Conservation (phyloP, 1,140 invertebrate genomes). For the Drosophila ananassae region DNA sequence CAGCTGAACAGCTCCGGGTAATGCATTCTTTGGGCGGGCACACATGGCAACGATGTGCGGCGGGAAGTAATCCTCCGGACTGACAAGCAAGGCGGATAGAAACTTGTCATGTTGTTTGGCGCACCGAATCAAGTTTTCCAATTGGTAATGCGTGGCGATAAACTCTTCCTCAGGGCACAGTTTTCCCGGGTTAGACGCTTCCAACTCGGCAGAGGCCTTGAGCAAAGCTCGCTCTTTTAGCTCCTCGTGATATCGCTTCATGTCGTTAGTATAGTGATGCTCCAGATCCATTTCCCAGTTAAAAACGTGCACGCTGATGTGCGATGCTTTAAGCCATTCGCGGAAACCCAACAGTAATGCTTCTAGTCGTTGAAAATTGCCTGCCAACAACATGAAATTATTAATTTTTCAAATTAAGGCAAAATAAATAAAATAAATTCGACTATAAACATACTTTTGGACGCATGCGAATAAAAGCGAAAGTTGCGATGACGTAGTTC, state of each 20-base stretch:
- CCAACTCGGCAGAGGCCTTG: slow-evolving; percentile 6
- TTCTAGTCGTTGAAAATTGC: slow-evolving; percentile 47
- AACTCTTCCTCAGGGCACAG: slow-evolving; percentile 32
- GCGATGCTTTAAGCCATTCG: slow-evolving; percentile 51
- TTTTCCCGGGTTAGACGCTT: not conserved
- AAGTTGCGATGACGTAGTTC: slow-evolving; percentile 64
- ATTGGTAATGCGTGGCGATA: slow-evolving; percentile 36
- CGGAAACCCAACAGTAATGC: slow-evolving; percentile 34
- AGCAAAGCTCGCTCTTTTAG: slow-evolving; percentile 26
- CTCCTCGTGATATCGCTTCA: slow-evolving; percentile 34
- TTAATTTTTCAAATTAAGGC: not conserved
- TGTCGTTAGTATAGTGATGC: slow-evolving; percentile 56
- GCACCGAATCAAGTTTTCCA: slow-evolving; percentile 34
- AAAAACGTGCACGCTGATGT: slow-evolving; percentile 57
- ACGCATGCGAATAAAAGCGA: slow-evolving; percentile 19
- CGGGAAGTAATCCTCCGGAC: slow-evolving; percentile 57
- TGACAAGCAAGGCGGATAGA: slow-evolving; percentile 31
- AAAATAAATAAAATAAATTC: not conserved
- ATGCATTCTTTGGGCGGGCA: not conserved
- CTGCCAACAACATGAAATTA: slow-evolving; percentile 12
- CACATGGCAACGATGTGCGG: slow-evolving; percentile 50
- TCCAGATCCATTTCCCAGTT: slow-evolving; percentile 76
- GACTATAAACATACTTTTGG: slow-evolving; percentile 25
- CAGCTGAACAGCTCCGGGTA: not conserved
- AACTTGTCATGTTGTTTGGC: slow-evolving; percentile 47